These are phyloP conservation scores for Philereme transversata DNA, from an alignment of 2,888 invertebrate species.

Conservation along the genomic window DNA sequence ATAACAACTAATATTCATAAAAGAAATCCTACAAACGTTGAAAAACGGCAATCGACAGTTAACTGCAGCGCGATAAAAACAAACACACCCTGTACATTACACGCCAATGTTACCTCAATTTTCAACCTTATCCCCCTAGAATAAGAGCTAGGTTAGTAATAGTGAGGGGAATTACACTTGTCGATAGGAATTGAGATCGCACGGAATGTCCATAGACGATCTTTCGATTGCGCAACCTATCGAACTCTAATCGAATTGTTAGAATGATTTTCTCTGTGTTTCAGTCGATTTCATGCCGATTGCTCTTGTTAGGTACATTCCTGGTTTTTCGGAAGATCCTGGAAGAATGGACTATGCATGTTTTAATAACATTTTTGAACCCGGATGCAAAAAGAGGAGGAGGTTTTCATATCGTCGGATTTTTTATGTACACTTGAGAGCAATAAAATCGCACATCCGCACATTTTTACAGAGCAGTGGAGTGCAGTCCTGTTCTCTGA, in stretches of 20 bases:
- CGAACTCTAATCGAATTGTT: conserved; percentile 11
- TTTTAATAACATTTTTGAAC: no score
- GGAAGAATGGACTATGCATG: no score
- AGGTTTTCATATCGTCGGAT: no score
- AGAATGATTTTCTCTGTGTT: conserved; percentile 12
- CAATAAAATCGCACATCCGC: no score
- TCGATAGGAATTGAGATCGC: background rate
- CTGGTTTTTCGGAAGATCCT: background rate
- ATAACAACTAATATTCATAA: no score
- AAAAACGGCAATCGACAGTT: background rate
- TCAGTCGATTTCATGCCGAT: conserved; percentile 4
- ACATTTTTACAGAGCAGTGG: no score
- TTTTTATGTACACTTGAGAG: no score
- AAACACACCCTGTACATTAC: background rate
- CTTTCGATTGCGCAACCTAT: conserved; percentile 7
- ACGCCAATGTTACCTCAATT: background rate
- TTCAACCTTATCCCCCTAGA: background rate
- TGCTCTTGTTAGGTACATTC: background rate
- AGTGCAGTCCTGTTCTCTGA: no score
- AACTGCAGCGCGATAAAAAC: background rate
- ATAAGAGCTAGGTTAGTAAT: background rate
- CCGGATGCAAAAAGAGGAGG: no score
- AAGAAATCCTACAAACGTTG: background rate
- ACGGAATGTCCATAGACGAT: conserved; percentile 5
- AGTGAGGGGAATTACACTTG: background rate